These are phyloP conservation scores for Phaethon lepturus DNA, from an alignment of 2,113 vertebrate genomes.

Conservation along the genomic window DNA sequence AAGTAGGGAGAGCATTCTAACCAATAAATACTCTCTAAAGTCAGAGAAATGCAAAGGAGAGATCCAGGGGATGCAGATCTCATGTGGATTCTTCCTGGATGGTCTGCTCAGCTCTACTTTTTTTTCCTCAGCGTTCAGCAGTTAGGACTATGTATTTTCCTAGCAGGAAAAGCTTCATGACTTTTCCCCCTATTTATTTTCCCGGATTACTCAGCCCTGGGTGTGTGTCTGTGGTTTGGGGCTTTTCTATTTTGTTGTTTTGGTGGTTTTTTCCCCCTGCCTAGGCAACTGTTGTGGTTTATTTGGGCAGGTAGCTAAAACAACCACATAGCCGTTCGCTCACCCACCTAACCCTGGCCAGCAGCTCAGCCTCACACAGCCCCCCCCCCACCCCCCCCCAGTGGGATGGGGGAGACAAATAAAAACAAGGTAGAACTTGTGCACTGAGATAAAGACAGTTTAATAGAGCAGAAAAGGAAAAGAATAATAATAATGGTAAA, in stretches of 20 bases:
- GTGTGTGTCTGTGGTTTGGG: background rate
- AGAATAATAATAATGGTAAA: too few relatives aligned
- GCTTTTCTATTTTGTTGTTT: background rate
- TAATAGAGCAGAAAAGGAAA: too few relatives aligned
- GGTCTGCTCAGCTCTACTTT: background rate
- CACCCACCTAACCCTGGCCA: too few relatives aligned
- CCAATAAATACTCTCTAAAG: background rate
- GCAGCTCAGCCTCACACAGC: too few relatives aligned
- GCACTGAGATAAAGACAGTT: too few relatives aligned
- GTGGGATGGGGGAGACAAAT: too few relatives aligned
- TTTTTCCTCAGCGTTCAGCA: background rate
- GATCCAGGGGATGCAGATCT: background rate
- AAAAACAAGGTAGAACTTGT: too few relatives aligned
- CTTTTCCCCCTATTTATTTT: background rate
- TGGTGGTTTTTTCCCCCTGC: rapidly evolving
- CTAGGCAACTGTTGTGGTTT: background rate
- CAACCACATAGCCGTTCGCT: too few relatives aligned
- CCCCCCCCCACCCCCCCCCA: too few relatives aligned
- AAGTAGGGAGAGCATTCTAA: background rate
- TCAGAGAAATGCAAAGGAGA: background rate
- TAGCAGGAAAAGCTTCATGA: background rate
- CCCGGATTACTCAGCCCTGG: background rate
- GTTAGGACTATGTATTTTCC: background rate
- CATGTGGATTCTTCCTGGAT: background rate
- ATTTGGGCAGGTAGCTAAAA: too few relatives aligned